These are phyloP conservation scores for Mythimna impura DNA, from an alignment of 2,888 invertebrate species.

Conservation along the genomic window DNA sequence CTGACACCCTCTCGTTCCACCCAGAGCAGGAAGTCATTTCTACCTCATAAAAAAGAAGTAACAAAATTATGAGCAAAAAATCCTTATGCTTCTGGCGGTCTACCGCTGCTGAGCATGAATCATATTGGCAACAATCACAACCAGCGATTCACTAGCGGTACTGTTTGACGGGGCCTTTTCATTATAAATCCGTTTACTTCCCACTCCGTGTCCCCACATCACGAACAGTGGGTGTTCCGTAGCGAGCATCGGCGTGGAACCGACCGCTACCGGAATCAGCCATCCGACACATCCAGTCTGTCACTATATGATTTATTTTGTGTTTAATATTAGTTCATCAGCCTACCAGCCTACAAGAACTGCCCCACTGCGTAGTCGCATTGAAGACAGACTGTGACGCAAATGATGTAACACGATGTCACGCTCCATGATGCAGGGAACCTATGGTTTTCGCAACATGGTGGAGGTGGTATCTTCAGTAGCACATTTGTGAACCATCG, in stretches of 20 bases:
- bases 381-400: conserved; percentile 32
- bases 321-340: conserved; percentile 8
- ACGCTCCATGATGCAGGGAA: conserved; percentile 21
- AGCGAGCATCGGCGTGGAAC: conserved; percentile 46
- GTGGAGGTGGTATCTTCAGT: background rate
- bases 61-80: too few relatives aligned
- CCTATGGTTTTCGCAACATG: conserved; percentile 21
- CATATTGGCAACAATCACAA: too few relatives aligned
- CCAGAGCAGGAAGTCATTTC: too few relatives aligned
- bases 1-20: too few relatives aligned
- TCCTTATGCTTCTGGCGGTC: too few relatives aligned
- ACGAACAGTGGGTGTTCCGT: conserved; percentile 37
- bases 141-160: background rate
- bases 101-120: too few relatives aligned
- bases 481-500: background rate
- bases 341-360: background rate
- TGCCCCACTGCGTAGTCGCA: background rate
- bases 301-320: conserved; percentile 49
- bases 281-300: conserved; percentile 42
- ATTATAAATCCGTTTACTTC: conserved; percentile 24
- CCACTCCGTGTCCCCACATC: conserved; percentile 17
- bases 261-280: conserved; percentile 48
- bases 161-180: background rate
- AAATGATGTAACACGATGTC: conserved; percentile 38
- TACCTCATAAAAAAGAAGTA: too few relatives aligned